phyloP scores from a whole-genome alignment of 2,888 invertebrate genomes.

The Zygogramma bicolorata region DNA sequence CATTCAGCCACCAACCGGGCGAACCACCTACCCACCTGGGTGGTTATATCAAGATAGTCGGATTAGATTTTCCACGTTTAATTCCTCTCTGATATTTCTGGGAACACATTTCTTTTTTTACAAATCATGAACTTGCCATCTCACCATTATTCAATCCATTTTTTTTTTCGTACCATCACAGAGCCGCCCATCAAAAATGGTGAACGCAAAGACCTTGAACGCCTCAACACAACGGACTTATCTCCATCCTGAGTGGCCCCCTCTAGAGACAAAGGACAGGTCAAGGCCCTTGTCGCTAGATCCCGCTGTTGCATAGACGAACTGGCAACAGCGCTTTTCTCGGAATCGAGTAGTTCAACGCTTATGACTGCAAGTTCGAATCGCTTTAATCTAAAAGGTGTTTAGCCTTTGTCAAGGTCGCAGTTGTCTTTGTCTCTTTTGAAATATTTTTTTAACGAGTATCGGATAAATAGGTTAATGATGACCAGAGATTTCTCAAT shows the following conservation, averaged over 20 bases:
- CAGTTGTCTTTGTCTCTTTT: not conserved
- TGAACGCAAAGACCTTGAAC: not conserved
- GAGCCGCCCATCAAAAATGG: too few relatives aligned
- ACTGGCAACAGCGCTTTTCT: not conserved
- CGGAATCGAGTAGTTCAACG: not conserved
- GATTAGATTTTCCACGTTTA: too few relatives aligned
- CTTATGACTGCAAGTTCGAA: conserved; percentile 8
- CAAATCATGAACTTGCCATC: too few relatives aligned
- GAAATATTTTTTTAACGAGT: not conserved
- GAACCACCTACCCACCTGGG: too few relatives aligned
- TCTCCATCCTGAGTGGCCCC: not conserved
- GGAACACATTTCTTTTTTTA: too few relatives aligned
- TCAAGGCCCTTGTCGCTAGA: not conserved
- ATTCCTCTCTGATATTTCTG: too few relatives aligned
- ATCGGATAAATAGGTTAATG: not conserved
- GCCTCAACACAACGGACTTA: not conserved
- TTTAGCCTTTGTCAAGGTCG: conserved; percentile 11
- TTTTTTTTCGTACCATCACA: too few relatives aligned
- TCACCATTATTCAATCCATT: too few relatives aligned
- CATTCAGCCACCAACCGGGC: too few relatives aligned
- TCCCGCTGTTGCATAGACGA: not conserved
- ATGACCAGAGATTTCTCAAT: too few relatives aligned
- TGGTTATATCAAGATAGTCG: too few relatives aligned
- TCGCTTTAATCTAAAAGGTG: conserved; percentile 5
- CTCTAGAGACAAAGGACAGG: not conserved